Conservation (phyloP, 2,113 vertebrate genomes). For the Chroicocephalus ridibundus region DNA sequence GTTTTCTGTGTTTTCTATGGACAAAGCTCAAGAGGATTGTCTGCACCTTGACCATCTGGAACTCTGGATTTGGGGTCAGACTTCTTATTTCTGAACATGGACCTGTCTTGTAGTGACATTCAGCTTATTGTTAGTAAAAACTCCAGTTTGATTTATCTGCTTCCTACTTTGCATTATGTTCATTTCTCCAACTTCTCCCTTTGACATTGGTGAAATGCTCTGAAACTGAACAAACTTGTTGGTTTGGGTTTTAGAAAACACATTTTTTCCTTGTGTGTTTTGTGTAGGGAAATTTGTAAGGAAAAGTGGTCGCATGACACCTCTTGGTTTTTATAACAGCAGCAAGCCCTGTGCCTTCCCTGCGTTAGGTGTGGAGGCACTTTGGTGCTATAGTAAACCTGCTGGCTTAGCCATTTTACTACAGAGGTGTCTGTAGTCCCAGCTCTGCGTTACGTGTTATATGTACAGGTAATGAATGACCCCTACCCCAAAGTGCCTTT, state of each 20-base stretch:
- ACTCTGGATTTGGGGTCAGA: background rate
- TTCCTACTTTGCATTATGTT: background rate
- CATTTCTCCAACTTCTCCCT: background rate
- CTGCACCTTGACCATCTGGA: background rate
- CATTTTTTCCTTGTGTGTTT: background rate
- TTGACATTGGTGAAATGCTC: slow-evolving; percentile 3
- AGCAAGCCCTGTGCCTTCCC: background rate
- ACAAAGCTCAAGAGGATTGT: background rate
- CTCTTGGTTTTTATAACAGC: background rate
- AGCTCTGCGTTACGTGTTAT: fast-evolving
- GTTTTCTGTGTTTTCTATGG: background rate
- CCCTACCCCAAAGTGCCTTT: background rate
- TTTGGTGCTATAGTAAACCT: background rate
- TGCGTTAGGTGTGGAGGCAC: background rate
- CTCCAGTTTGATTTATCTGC: background rate
- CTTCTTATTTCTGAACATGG: background rate
- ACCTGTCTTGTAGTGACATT: background rate
- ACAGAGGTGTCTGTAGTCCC: background rate
- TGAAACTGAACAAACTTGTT: slow-evolving; percentile 6
- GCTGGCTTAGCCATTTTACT: background rate
- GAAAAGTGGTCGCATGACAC: background rate
- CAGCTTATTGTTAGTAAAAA: background rate
- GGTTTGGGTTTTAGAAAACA: background rate
- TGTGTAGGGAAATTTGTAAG: background rate
- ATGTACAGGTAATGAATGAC: background rate